phyloP scores from a whole-genome alignment of 2,113 vertebrate species.

The Amphilophus citrinellus region DNA sequence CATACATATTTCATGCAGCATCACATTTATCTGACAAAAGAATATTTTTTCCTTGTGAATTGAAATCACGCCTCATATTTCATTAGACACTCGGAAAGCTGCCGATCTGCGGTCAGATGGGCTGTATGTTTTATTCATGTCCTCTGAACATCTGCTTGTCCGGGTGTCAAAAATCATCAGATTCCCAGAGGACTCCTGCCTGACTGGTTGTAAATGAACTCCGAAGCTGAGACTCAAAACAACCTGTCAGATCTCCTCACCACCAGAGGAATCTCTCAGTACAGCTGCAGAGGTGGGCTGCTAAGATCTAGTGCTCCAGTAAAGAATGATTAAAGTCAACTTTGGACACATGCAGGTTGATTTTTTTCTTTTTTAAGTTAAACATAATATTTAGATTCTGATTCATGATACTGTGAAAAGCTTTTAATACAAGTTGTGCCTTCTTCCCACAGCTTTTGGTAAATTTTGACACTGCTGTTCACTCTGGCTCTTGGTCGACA shows the following conservation, averaged over 20 bases:
- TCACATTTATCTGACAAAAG: conserved; percentile 66
- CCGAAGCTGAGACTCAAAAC: conserved; percentile 68
- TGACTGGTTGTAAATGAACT: conserved; percentile 76
- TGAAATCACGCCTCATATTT: conserved; percentile 71
- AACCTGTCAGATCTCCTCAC: conserved; percentile 70
- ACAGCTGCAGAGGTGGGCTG: conserved; percentile 53
- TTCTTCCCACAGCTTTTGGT: conserved; percentile 62
- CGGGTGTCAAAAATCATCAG: conserved; percentile 75
- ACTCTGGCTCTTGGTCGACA: conserved; percentile 65
- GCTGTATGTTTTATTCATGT: conserved; percentile 83
- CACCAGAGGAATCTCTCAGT: conserved; percentile 52
- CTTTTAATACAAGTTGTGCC: conserved; percentile 34
- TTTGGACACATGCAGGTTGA: not conserved
- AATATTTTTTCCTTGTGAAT: conserved; percentile 40
- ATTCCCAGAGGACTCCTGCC: conserved; percentile 62
- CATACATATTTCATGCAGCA: conserved; percentile 78
- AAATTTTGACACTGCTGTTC: conserved; percentile 78
- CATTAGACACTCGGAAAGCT: conserved; percentile 67
- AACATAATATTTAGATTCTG: conserved; percentile 20
- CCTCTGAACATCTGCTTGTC: conserved; percentile 75
- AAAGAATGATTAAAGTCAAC: conserved; percentile 48
- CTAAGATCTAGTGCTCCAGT: conserved; percentile 22
- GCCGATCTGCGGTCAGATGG: conserved; percentile 65
- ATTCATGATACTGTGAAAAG: conserved; percentile 47
- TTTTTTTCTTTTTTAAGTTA: not conserved